Evolutionary conservation across 2,113 vertebrate genomes (phyloP).

Genomic region (Bubalus kerabau): DNA sequence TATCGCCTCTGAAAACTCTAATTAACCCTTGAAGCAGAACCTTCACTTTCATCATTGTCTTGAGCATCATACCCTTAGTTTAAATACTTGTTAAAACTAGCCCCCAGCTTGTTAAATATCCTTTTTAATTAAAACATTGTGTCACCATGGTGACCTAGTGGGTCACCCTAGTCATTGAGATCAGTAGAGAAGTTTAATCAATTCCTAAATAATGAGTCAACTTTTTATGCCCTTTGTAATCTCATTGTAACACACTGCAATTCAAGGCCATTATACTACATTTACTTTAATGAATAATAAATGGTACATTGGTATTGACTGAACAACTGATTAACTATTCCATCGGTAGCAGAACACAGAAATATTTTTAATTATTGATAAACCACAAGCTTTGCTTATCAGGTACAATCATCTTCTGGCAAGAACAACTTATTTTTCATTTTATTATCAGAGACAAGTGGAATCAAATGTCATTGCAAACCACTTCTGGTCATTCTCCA

Average conservation of each 20-base stretch:
- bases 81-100: neutral
- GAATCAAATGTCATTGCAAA: slow-evolving; percentile 62
- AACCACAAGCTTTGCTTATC: slow-evolving; percentile 76
- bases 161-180: slow-evolving; percentile 74
- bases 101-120: neutral
- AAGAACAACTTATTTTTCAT: slow-evolving; percentile 72
- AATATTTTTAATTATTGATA: slow-evolving; percentile 86
- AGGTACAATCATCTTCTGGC: slow-evolving; percentile 75
- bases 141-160: slow-evolving; percentile 62
- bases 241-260: slow-evolving; percentile 75
- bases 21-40: neutral
- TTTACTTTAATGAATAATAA: slow-evolving; percentile 89
- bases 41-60: neutral
- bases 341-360: slow-evolving; percentile 81
- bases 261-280: slow-evolving; percentile 77
- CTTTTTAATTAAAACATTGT: slow-evolving; percentile 37
- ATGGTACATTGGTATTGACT: slow-evolving; percentile 82
- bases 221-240: slow-evolving; percentile 77
- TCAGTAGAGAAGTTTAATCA: slow-evolving; percentile 77
- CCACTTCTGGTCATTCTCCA: neutral
- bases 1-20: neutral
- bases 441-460: slow-evolving; percentile 61
- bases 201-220: slow-evolving; percentile 83
- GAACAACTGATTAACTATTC: slow-evolving; percentile 85
- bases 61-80: neutral